Evolutionary conservation across 92 coral and sea anemone species (phyloP).

Genomic region (Muricea muricata): DNA sequence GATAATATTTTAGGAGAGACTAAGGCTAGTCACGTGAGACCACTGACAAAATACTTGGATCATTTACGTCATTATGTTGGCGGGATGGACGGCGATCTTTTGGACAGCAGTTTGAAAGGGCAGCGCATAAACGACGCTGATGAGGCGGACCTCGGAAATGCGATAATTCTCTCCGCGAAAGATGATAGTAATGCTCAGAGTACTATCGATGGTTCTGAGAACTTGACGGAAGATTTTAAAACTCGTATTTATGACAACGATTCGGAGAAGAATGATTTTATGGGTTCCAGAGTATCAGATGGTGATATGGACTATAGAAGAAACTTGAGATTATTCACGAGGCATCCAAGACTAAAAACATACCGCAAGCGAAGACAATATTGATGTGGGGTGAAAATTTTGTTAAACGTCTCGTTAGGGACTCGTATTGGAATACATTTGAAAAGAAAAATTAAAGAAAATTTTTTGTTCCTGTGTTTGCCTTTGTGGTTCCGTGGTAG

Average conservation of each 20-base stretch:
- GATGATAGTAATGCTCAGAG: background rate
- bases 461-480: too few relatives aligned
- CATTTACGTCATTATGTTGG: conserved; percentile 1
- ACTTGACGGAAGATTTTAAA: background rate
- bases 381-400: background rate
- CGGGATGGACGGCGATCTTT: background rate
- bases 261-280: background rate
- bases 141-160: background rate
- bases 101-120: background rate
- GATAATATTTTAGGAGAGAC: too few relatives aligned
- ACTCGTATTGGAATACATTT: too few relatives aligned
- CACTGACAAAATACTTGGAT: conserved; percentile 17
- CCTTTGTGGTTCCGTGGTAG: too few relatives aligned
- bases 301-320: background rate
- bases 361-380: background rate
- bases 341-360: background rate
- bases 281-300: background rate
- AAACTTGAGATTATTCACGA: background rate
- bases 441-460: too few relatives aligned
- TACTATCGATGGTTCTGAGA: background rate
- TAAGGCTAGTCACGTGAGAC: background rate
- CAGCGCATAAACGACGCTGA: background rate
- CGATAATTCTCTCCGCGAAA: conserved; percentile 16
- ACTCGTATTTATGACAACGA: background rate
- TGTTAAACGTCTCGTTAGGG: background rate